phyloP scores from a whole-genome alignment of 2,797 vertebrate species.

The Buceros bicornis region DNA sequence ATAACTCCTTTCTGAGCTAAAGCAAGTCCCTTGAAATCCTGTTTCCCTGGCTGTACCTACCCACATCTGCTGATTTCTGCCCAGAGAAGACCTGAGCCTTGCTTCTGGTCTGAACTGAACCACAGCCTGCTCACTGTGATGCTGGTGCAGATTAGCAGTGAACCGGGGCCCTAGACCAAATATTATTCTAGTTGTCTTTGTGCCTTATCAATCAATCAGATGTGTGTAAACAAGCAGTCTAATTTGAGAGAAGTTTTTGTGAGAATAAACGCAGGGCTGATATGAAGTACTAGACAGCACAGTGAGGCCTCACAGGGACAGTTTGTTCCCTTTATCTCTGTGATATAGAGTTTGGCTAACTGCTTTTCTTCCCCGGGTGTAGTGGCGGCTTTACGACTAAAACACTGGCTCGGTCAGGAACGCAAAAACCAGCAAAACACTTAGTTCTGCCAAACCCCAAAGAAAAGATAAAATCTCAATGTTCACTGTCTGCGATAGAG shows the following conservation, averaged over 20 bases:
- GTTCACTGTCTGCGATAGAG: background rate
- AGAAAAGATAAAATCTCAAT: background rate
- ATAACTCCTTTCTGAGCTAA: background rate
- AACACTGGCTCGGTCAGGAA: background rate
- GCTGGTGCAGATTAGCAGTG: background rate
- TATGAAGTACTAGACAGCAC: fast-evolving
- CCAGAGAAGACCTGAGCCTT: background rate
- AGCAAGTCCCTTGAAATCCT: background rate
- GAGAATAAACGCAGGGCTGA: background rate
- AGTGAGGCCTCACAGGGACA: fast-evolving
- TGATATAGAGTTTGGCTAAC: background rate
- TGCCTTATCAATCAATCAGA: background rate
- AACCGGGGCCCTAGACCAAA: background rate
- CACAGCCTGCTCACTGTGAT: background rate
- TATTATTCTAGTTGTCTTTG: background rate
- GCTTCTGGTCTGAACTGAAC: background rate
- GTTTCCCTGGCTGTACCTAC: background rate
- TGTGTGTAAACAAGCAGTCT: background rate
- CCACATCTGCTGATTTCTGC: background rate
- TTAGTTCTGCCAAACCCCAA: background rate
- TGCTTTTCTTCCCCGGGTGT: background rate
- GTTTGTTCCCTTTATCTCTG: background rate
- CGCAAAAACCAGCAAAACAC: background rate
- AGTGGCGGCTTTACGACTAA: background rate
- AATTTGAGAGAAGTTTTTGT: background rate